Evolutionary conservation across 2,888 invertebrate species (phyloP), one percentile per base, ranked within the genome.

Genomic region (Callyntrura guangdongensis): DNA sequence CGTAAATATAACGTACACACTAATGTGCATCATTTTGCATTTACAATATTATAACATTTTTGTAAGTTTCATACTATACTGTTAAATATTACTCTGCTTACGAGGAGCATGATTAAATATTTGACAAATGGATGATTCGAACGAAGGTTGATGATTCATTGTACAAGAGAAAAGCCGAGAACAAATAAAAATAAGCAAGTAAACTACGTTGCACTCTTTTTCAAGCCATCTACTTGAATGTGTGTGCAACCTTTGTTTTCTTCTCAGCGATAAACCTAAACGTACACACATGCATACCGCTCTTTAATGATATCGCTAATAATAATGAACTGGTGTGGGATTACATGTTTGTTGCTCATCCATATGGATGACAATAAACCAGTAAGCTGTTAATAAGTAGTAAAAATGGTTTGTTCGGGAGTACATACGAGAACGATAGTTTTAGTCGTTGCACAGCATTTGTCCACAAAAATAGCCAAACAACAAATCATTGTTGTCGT

Each of bases 141-240:
- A 72, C n/a, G 77, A 77, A 77, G 77, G 77, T 77, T 77, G 77
- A 49, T 49, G 77, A 77, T 25, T 77, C 49, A 56, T 77, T 77
- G 77, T 36, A 36, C 77, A 12, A 77, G 77, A 77, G 77, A 77
- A 77, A 77, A 77, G 74, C 27, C 49, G 77, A 77, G 77, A 77
- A 77, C 53, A 53, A 53, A 22, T 49, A 77, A 77, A 49, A 14
- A 53, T 9, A 27, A 8, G 14, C 49, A 53, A 14, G 17, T 6
- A 47, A 49, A 14, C 12, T 56, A 36, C 36, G 14, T 25, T 53
- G 77, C 77, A 56, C 77, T 77, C 77, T 72, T 53, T 74, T 64
- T 69, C n/a, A 17, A 45, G 36, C 17, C n/a, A n/a, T 69, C 45
- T 25, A 77, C 25, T 22, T 27, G 77, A 22, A 25, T 49, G 53